A percentile compares a stretch with the other conserved stretches of the same genome.
phyloP scores from a whole-genome alignment of 2,888 invertebrate genomes.

The Cryptocephalus primarius region DNA sequence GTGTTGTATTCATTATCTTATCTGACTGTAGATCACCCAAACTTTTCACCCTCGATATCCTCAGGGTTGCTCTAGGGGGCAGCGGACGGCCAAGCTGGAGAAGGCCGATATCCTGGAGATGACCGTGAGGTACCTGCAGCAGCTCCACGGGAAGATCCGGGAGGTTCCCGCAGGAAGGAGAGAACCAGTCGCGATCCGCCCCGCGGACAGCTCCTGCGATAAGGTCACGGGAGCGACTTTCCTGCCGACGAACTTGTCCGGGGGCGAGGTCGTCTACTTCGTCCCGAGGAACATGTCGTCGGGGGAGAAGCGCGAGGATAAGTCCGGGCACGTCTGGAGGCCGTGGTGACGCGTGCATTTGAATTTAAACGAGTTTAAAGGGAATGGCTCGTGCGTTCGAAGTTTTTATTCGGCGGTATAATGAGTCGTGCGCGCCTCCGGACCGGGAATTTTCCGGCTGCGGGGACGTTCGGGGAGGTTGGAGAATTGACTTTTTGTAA shows the following conservation, averaged over 20 bases:
- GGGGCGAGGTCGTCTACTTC: conserved; percentile 36
- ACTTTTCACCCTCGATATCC: too few species aligned
- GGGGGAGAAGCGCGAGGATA: conserved; percentile 1
- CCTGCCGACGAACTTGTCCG: conserved; percentile 33
- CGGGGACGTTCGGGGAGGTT: not conserved
- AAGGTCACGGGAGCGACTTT: conserved; percentile 24
- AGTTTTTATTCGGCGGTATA: too few species aligned
- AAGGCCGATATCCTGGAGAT: conserved; percentile 55
- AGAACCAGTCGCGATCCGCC: conserved; percentile 11
- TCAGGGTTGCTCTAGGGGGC: conserved; percentile 14
- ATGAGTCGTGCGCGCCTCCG: too few species aligned
- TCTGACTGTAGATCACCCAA: too few species aligned
- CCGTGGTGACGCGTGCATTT: conserved; percentile 26
- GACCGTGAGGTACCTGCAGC: conserved; percentile 48
- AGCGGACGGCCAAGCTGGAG: conserved; percentile 47
- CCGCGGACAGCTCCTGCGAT: conserved; percentile 25
- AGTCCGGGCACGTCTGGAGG: conserved; percentile 28
- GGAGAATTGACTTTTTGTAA: not conserved
- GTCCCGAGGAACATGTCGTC: conserved; percentile 21
- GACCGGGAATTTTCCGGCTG: too few species aligned
- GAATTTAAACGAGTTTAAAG: too few species aligned
- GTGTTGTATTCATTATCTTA: too few species aligned
- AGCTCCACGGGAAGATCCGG: conserved; percentile 35
- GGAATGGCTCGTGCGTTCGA: too few species aligned
- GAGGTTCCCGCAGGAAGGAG: conserved; percentile 8